Evolutionary conservation across 2,797 vertebrate species (phyloP).

Genomic region (Masticophis lateralis): DNA sequence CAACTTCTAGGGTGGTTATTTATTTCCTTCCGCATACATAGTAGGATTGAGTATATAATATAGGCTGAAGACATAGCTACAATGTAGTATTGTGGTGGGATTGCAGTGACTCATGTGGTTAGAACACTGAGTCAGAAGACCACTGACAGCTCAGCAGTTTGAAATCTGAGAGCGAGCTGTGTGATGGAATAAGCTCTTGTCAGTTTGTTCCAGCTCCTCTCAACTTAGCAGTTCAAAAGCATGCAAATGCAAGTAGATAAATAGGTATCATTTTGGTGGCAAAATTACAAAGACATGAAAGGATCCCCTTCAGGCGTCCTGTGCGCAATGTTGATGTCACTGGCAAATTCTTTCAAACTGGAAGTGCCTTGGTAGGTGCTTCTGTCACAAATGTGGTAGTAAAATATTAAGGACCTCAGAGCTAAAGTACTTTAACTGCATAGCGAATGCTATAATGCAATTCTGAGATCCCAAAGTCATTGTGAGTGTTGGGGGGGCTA

Average conservation of each 20-base stretch:
- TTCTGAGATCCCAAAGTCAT: background rate
- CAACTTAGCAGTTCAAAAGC: background rate
- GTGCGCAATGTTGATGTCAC: background rate
- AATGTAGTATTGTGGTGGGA: background rate
- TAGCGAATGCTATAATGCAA: background rate
- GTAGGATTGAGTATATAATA: background rate
- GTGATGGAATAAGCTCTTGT: background rate
- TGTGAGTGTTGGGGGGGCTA: background rate
- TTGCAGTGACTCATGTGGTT: background rate
- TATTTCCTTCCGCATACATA: too few species aligned
- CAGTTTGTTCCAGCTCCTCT: background rate
- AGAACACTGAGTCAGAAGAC: background rate
- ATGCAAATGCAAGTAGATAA: background rate
- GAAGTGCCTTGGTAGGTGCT: background rate
- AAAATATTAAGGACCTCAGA: background rate
- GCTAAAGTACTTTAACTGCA: background rate
- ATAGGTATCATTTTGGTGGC: background rate
- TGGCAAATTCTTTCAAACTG: background rate
- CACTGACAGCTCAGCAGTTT: background rate
- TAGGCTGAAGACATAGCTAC: background rate
- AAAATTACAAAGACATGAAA: background rate
- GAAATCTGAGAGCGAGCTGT: background rate
- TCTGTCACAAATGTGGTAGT: background rate
- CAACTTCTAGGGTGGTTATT: background rate
- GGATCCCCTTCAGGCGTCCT: background rate